A percentile compares a stretch with the other conserved stretches of the same genome.
Evolutionary conservation across 2,888 invertebrate species (phyloP).

Genomic region (Hydrotaea cyrtoneurina): DNA sequence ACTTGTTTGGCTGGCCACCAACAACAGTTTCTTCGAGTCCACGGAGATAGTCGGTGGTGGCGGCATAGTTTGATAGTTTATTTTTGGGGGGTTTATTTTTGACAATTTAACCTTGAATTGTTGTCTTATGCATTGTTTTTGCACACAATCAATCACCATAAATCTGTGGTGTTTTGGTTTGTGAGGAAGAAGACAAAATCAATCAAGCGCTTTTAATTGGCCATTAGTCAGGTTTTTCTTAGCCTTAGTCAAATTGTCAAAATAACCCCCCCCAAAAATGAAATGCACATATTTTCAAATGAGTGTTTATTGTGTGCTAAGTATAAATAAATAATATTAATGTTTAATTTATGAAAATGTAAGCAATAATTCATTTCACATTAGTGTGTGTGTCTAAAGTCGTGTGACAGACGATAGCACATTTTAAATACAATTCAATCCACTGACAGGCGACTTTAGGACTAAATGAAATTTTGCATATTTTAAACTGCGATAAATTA

Average conservation of each 20-base stretch:
- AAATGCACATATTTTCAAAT: neutral
- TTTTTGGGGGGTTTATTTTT: neutral
- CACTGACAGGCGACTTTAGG: neutral
- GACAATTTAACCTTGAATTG: slow-evolving; percentile 54
- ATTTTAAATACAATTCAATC: neutral
- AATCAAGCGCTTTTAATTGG: slow-evolving; percentile 57
- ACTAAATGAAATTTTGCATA: no score
- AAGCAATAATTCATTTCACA: slow-evolving; percentile 20
- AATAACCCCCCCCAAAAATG: slow-evolving; percentile 28
- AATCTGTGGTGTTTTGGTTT: slow-evolving; percentile 49
- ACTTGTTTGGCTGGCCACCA: slow-evolving; percentile 44
- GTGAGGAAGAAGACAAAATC: slow-evolving; percentile 21
- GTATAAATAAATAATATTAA: slow-evolving; percentile 37
- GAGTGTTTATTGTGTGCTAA: slow-evolving; percentile 25
- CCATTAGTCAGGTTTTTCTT: slow-evolving; percentile 50
- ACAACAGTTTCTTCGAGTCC: no score
- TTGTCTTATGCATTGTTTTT: slow-evolving; percentile 28
- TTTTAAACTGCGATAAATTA: neutral
- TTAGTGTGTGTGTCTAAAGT: neutral
- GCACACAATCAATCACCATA: slow-evolving; percentile 42
- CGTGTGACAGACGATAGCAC: neutral
- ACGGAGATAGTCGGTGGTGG: no score
- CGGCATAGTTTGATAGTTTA: no score
- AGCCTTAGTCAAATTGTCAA: slow-evolving; percentile 50
- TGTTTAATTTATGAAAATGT: slow-evolving; percentile 32